Evolutionary conservation across 2,888 invertebrate genomes (phyloP).

Genomic region (Syrista parreyssii): DNA sequence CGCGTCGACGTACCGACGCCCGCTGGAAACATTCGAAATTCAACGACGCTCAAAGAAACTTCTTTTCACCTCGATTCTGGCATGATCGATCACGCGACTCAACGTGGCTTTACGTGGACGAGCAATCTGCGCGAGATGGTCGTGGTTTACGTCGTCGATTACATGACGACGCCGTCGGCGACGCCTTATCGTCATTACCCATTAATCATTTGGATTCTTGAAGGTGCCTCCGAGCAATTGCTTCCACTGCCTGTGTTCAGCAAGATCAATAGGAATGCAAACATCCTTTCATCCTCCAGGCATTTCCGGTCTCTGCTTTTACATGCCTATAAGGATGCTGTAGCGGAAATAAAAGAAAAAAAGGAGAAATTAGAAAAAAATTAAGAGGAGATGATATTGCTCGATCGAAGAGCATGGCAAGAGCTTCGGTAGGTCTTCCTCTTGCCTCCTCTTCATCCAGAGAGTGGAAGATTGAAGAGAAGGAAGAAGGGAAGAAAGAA

Average conservation of each 20-base stretch:
- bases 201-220: not conserved
- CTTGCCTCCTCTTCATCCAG: slow-evolving; percentile 15
- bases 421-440: not conserved
- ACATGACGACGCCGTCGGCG: not conserved
- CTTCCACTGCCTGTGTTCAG: not conserved
- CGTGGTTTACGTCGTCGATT: not conserved
- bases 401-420: not conserved
- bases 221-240: not conserved
- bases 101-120: too few relatives aligned
- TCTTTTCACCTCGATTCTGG: not conserved
- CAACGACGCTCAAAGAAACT: not conserved
- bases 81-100: not conserved
- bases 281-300: not conserved
- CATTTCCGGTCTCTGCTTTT: not conserved
- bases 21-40: not conserved
- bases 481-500: slow-evolving; percentile 16
- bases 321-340: not conserved
- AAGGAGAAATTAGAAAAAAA: not conserved
- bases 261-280: not conserved
- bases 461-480: slow-evolving; percentile 7
- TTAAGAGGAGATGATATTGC: not conserved
- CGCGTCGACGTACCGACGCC: slow-evolving; percentile 4
- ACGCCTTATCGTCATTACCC: not conserved
- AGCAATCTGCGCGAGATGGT: not conserved
- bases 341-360: not conserved